Percentiles rank a stretch among this genome's conserved stretches.
Evolutionary conservation across 2,888 invertebrate species (phyloP).

Genomic region (Sphaeridia pumilis): DNA sequence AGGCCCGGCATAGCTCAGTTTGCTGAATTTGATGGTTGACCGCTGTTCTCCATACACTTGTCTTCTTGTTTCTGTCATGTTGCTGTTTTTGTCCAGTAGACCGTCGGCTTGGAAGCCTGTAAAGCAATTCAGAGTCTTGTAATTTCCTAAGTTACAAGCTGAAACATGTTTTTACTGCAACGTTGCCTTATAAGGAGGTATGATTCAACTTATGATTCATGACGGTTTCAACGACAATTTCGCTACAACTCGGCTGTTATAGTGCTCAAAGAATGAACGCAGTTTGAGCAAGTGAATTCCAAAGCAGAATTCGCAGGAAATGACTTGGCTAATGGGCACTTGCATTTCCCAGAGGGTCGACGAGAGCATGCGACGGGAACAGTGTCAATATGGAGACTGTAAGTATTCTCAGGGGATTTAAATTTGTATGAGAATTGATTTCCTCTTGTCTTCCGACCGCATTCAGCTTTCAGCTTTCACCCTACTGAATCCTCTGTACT

Average conservation of each 20-base stretch:
- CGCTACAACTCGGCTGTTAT: not conserved
- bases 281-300: not conserved
- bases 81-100: constrained; percentile 24
- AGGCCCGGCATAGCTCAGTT: constrained; percentile 89
- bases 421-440: constrained; percentile 7
- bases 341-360: not conserved
- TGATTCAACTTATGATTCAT: too few relatives aligned
- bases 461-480: too few relatives aligned
- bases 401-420: constrained; percentile 11
- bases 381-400: constrained; percentile 11
- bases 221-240: not conserved
- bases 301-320: not conserved
- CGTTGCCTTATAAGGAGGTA: too few relatives aligned
- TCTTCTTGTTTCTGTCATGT: constrained; percentile 15
- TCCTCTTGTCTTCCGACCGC: constrained; percentile 4
- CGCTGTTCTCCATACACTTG: constrained; percentile 26
- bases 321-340: not conserved
- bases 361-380: not conserved
- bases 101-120: constrained; percentile 35
- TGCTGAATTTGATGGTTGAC: constrained; percentile 54
- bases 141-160: too few relatives aligned
- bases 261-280: not conserved
- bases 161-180: too few relatives aligned
- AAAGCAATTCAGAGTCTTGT: not conserved
- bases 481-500: too few relatives aligned